A percentile compares a stretch with the other conserved stretches of the same genome.
These are phyloP conservation scores for Halichoerus grypus DNA, from an alignment of 2,113 vertebrate genomes.

Conservation along the genomic window DNA sequence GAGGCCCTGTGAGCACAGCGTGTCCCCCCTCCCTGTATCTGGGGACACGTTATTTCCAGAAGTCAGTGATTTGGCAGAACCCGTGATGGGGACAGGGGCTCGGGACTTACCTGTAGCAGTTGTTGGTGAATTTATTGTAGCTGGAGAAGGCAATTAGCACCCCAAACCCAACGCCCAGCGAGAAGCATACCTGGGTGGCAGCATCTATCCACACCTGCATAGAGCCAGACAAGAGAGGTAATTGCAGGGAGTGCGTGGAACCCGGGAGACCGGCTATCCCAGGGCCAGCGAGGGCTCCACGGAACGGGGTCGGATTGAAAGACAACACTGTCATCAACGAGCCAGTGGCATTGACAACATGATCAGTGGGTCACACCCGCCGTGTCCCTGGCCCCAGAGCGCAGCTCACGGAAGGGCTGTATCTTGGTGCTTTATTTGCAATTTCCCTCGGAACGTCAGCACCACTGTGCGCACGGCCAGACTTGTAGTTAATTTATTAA, in stretches of 20 bases:
- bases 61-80: rapidly evolving
- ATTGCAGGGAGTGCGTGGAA: slow-evolving; percentile 90
- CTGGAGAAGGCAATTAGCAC: slow-evolving; percentile 99
- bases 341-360: neutral
- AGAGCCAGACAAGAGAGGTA: slow-evolving; percentile 78
- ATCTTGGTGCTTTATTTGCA: rapidly evolving
- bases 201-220: slow-evolving; percentile 98
- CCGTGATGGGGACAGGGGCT: rapidly evolving
- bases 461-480: rapidly evolving
- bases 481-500: rapidly evolving
- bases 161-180: slow-evolving; percentile 97
- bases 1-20: neutral
- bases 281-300: slow-evolving; percentile 77
- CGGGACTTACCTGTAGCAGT: slow-evolving; percentile 96
- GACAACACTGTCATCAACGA: slow-evolving; percentile 9
- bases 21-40: neutral
- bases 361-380: neutral
- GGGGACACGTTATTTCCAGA: neutral
- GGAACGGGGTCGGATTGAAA: slow-evolving; percentile 63
- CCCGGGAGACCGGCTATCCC: slow-evolving; percentile 89
- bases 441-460: neutral
- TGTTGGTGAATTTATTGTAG: slow-evolving; percentile 99
- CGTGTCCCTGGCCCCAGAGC: neutral
- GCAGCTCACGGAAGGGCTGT: rapidly evolving
- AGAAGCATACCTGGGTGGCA: slow-evolving; percentile 99